A percentile compares a stretch with the other conserved stretches of the same genome.
phyloP scores from a whole-genome alignment of 2,113 vertebrate genomes.

The Cebidichthys violaceus region DNA sequence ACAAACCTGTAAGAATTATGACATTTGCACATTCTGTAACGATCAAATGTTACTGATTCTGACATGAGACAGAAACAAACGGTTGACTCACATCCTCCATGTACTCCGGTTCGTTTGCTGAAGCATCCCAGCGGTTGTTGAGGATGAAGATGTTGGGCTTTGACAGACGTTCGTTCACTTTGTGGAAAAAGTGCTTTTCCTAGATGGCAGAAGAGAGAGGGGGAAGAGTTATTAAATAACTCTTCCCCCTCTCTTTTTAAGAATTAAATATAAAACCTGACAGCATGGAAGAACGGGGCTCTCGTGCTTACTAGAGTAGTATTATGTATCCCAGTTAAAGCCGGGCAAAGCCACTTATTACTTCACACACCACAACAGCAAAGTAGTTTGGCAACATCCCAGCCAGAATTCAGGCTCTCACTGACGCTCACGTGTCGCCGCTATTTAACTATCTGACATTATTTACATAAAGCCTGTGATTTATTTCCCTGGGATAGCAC shows the following conservation, averaged over 20 bases:
- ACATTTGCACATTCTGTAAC: not conserved
- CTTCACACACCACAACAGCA: not conserved
- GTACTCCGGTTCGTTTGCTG: conserved; percentile 95
- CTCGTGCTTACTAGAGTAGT: not conserved
- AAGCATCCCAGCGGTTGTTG: conserved; percentile 99
- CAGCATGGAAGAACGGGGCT: not conserved
- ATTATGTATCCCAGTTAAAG: not conserved
- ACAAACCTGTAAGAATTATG: not conserved
- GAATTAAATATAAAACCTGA: not conserved
- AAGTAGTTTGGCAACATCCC: not conserved
- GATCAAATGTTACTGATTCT: not conserved
- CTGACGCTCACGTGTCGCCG: not conserved
- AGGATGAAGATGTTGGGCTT: conserved; percentile 98
- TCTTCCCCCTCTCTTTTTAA: no score
- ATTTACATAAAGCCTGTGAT: conserved; percentile 1
- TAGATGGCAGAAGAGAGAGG: conserved; percentile 66
- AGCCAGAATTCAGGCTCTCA: not conserved
- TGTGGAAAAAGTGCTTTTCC: conserved; percentile 99
- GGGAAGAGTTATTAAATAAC: no score
- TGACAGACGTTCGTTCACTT: conserved; percentile 96
- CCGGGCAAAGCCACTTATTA: not conserved
- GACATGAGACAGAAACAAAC: not conserved
- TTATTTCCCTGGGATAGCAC: conserved; percentile 7
- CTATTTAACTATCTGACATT: not conserved
- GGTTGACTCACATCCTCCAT: conserved; percentile 95